Conservation (phyloP, 1,140 invertebrate species). For the Eciton burchellii region DNA sequence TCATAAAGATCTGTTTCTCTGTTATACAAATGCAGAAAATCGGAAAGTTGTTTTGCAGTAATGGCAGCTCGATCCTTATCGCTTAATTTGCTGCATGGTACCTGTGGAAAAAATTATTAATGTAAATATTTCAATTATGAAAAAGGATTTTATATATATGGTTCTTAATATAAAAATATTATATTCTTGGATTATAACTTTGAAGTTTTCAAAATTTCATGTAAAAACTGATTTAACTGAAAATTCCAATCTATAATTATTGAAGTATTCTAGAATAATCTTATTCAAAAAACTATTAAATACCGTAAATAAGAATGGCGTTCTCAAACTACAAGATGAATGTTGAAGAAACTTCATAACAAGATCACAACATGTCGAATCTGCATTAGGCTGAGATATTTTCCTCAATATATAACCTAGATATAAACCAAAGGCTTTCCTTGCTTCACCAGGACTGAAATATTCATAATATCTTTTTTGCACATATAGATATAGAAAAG, state of each 20-base stretch:
- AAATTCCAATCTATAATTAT: not conserved
- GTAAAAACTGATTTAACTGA: slow-evolving; percentile 6
- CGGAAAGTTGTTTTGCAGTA: slow-evolving; percentile 95
- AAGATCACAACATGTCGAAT: slow-evolving; percentile 87
- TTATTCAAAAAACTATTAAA: not conserved
- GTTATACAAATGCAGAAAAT: slow-evolving; percentile 96
- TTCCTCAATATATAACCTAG: slow-evolving; percentile 91
- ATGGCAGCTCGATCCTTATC: slow-evolving; percentile 94
- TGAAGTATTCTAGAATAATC: slow-evolving; percentile 7
- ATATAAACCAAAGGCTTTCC: slow-evolving; percentile 94
- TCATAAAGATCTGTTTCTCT: slow-evolving; percentile 92
- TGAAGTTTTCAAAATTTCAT: not conserved
- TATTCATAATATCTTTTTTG: slow-evolving; percentile 23
- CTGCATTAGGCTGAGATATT: slow-evolving; percentile 87
- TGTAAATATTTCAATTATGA: slow-evolving; percentile 19
- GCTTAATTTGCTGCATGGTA: slow-evolving; percentile 91
- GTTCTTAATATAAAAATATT: slow-evolving; percentile 13
- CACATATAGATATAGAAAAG: not conserved
- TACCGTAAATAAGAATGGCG: slow-evolving; percentile 91
- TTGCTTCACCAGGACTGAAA: slow-evolving; percentile 88
- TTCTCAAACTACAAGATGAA: slow-evolving; percentile 91
- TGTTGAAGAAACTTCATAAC: slow-evolving; percentile 94
- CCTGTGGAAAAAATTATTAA: slow-evolving; percentile 82
- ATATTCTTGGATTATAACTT: not conserved
- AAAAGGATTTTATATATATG: not conserved